Base-by-base conservation (phyloP, 2,888 invertebrate species). In the Aporophyla nigra region DNA sequence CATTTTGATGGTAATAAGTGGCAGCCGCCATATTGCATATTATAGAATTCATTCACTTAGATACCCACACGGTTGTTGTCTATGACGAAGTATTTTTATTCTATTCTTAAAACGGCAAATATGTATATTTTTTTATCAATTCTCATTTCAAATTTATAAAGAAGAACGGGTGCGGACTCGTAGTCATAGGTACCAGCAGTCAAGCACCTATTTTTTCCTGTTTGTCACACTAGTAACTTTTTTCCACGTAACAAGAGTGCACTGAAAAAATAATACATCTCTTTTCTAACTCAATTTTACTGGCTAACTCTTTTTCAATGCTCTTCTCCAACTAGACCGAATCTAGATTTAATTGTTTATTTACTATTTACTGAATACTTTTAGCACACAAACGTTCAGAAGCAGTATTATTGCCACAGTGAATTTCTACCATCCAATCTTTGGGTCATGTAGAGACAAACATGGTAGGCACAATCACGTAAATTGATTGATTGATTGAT, bases 1-100 rank as follows among this genome's bases (percentile, higher is more conserved):
- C 27, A 33, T 40, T 27, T 49, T 27, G 27, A 51, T 84, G 46
- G 46, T 62, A 58, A 80, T 56, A 71, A 33, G n/a, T 49, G 46
- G 4, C 0, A 61, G 43, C 27, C 9, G 5, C 54, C 27, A 54
- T 58, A 40, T 5, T 43, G 19, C 9, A 21, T 24, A 19, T 27
- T 3, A 21, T 33, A 46, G 43, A 40, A 53, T 51, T 70, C 19
- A 33, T 7, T 33, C 7, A 33, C 27, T 19, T 7, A 24, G 0
- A 0, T 58, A 59, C 12, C 3, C 21, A 40, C 9, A n/a, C n/a
- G 16, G n/a, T n/a, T n/a, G 2, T 9, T 16, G 5, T n/a, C 16
- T 33, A 3, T 33, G 33, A 62, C 5, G n/a, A 62, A n/a, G 16
- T 40, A 40, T 1, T 33, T 61, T 61, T 12, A 21, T 61, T 4